Base-by-base conservation (phyloP, 2,113 vertebrate genomes). In the Microcebus murinus region DNA sequence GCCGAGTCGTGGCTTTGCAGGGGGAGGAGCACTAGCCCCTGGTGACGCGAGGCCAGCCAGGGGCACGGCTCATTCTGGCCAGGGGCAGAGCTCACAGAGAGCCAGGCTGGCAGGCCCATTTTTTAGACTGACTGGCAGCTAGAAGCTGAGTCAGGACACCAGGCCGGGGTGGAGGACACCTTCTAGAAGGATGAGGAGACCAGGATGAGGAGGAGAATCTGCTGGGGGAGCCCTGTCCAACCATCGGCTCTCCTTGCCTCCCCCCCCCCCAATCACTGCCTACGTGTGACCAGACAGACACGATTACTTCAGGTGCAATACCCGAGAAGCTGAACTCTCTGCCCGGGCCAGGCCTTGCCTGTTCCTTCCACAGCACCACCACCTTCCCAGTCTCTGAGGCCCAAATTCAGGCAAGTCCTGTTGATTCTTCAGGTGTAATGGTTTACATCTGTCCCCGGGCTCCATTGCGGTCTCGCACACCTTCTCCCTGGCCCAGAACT, bases 361-460 rank as follows among this genome's bases (percentile, higher is more conserved):
- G 3, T 68, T 50, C 92, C 48, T 87, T 25, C 73, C n/a, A 59
- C 0, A 12, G 29, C 6, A 8, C 36, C 9, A 36, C 29, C 27
- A 71, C 6, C 34, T 13, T 67, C 48, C 76, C 9, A 0, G 4
- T 50, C 23, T 76, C 86, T 45, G 59, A 70, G 21, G 12, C n/a
- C 83, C 18, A 1, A 81, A 15, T 31, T 63, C 50, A 6, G 65
- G 23, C 45, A 50, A 55, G 10, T 34, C 34, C 79, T 27, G 6
- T 34, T 6, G 55, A 50, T 61, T 52, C 63, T 67, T 57, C 52
- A 57, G 34, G 4, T 23, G 36, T 3, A 0, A 25, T 1, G 4
- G 25, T 29, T 39, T 21, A 8, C 2, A 12, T 39, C 21, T 42
- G 57, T 20, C 52, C 57, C 17, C 48, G 2, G 2, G 36, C 0